Evolutionary conservation across 2,888 invertebrate species (phyloP).

Genomic region (Tipula lateralis): DNA sequence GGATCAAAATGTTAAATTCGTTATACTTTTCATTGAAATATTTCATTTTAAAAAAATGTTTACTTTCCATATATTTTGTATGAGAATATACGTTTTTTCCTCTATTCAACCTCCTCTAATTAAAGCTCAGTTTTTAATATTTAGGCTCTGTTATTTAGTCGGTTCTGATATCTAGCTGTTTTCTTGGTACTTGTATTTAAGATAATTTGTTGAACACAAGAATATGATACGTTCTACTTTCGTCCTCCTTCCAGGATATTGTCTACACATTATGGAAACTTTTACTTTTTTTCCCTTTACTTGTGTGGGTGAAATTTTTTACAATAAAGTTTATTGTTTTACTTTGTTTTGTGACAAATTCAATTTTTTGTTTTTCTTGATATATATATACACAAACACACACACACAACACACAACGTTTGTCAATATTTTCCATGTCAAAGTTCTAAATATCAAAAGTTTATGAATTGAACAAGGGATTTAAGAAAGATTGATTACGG

Average conservation of each 20-base stretch:
- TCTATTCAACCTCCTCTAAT: no score
- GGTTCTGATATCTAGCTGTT: no score
- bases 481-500: neutral
- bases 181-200: neutral
- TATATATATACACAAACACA: neutral
- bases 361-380: neutral
- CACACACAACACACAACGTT: neutral
- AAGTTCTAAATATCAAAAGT: neutral
- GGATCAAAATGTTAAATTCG: no score
- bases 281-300: neutral
- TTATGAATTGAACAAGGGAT: neutral
- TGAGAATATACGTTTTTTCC: no score
- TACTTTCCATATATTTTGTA: no score
- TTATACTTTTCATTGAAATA: no score
- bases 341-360: neutral
- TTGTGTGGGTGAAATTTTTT: neutral
- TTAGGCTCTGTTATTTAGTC: no score
- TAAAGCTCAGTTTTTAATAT: no score
- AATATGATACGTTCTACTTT: neutral
- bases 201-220: neutral
- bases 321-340: neutral
- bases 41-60: no score
- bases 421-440: neutral
- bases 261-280: neutral
- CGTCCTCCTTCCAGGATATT: neutral